Base-by-base conservation (phyloP, 2,888 invertebrate species). In the Cryptocheilus praepositus region DNA sequence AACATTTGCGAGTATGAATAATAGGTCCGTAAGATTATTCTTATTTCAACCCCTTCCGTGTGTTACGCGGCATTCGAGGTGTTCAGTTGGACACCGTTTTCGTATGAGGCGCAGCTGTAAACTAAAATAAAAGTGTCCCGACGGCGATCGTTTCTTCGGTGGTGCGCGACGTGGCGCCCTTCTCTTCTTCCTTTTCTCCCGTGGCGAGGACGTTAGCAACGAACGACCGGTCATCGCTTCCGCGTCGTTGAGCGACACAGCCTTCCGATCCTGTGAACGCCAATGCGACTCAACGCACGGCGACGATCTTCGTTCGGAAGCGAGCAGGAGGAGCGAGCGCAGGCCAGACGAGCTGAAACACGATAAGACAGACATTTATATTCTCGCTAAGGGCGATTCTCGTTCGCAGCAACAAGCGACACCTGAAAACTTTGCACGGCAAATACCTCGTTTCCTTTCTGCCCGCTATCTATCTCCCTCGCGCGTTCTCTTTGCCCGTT, bases 301-400 rank as follows among this genome's bases (percentile, higher is more conserved):
- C 49, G 16, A 18, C 36, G 36, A 36, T 36, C 36, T 36, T 11
- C 13, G 25, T 5, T 25, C 36, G 8, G 36, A 36, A 15, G 49
- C 16, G 16, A 8, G 49, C 4, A 49, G 49, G 4, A 36, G 36
- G 36, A 36, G 36, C 1, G 13, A 36, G 36, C 36, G 49, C 19
- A 16, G 49, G 16, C 19, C 49, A 16, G 16, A 49, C 49, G 36
- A 11, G 49, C 19, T 49, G 74, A 74, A 67, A 73, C 70, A 69
- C 68, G 70, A 36, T 36, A 36, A 36, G 36, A 36, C 36, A 77
- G 76, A 79, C 85, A 83, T 85, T 84, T 85, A 82, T 83, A 84
- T 84, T 85, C 80, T 76, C 77, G 74, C 77, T 78, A 80, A 80
- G 76, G 80, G 81, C 81, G 79, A 82, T 84, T 83, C 79, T 80